phyloP scores from a whole-genome alignment of 2,797 vertebrate genomes.

The Rallus crepitans region DNA sequence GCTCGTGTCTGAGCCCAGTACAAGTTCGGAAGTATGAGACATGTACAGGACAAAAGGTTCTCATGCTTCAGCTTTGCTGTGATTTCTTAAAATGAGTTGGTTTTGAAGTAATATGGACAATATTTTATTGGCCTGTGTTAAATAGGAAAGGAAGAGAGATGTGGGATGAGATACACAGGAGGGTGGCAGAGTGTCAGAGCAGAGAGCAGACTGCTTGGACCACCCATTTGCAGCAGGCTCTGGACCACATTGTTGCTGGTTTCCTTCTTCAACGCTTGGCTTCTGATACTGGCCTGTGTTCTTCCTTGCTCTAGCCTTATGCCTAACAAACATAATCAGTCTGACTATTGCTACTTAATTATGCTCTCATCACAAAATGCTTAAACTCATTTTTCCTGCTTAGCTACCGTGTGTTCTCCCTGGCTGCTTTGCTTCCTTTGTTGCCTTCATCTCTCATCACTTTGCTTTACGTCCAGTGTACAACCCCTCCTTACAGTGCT shows the following conservation, averaged over 20 bases:
- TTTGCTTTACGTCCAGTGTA: not conserved
- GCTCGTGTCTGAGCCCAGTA: rapidly evolving
- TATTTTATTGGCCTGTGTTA: not conserved
- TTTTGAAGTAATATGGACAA: not conserved
- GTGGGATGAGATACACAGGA: not conserved
- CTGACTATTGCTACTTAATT: not conserved
- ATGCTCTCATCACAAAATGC: not conserved
- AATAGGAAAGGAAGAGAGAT: not conserved
- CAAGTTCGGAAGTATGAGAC: not conserved
- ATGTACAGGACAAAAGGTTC: not conserved
- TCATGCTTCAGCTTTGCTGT: not conserved
- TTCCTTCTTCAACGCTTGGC: rapidly evolving
- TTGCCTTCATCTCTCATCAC: not conserved
- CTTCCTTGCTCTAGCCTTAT: not conserved
- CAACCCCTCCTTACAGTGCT: rapidly evolving
- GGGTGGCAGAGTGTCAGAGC: not conserved
- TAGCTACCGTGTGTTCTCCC: not conserved
- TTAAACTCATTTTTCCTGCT: not conserved
- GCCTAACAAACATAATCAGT: not conserved
- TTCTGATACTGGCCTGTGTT: not conserved
- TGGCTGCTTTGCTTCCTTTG: not conserved
- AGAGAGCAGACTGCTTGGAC: not conserved
- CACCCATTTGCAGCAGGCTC: rapidly evolving
- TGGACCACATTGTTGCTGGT: not conserved
- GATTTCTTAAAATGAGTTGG: not conserved